phyloP scores from a whole-genome alignment of 2,888 invertebrate genomes.

The Meliscaeva auricollis region DNA sequence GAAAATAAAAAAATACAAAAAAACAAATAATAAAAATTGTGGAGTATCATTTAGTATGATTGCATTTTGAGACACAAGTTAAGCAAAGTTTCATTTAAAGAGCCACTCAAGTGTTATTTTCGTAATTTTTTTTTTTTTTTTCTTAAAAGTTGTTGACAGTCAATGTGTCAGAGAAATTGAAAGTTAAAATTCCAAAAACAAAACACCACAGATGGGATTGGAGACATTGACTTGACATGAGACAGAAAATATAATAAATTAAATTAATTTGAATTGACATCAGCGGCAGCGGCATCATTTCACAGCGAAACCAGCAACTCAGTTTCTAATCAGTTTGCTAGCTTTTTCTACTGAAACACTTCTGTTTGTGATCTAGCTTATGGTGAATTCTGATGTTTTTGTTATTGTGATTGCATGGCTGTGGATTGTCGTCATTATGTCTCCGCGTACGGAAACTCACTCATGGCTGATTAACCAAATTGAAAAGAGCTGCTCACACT shows the following conservation, averaged over 20 bases:
- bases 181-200: conserved; percentile 18
- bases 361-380: conserved; percentile 17
- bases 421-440: conserved; percentile 25
- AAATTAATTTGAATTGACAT: conserved; percentile 50
- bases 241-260: conserved; percentile 18
- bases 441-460: conserved; percentile 48
- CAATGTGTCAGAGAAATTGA: conserved; percentile 36
- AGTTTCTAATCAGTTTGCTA: conserved; percentile 25
- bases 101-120: conserved; percentile 38
- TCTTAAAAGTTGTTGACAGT: conserved; percentile 12
- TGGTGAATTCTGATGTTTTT: background rate
- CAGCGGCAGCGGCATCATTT: conserved; percentile 1
- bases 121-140: background rate
- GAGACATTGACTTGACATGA: conserved; percentile 6
- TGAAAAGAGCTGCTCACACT: conserved; percentile 69
- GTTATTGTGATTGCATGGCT: conserved; percentile 1
- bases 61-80: conserved; percentile 45
- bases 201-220: conserved; percentile 43
- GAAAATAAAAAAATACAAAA: background rate
- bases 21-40: background rate
- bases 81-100: conserved; percentile 17
- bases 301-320: conserved; percentile 13
- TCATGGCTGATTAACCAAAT: conserved; percentile 72
- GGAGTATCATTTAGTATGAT: conserved; percentile 11
- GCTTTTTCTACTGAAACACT: background rate